phyloP scores from a whole-genome alignment of 1,140 invertebrate species.

The Megalopta genalis region DNA sequence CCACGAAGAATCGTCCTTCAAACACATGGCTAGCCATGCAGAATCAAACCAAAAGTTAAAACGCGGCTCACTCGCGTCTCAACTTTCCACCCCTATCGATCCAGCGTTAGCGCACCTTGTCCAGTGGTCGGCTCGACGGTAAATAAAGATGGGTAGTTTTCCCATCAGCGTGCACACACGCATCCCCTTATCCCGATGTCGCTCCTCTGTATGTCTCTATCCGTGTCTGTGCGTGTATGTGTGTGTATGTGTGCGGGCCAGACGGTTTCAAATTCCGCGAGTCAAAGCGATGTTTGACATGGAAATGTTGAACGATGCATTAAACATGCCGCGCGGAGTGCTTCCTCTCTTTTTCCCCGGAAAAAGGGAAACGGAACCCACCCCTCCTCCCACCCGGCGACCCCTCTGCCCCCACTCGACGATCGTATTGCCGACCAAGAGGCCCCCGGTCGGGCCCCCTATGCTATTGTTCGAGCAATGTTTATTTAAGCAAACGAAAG shows the following conservation, averaged over 20 bases:
- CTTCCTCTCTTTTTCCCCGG: constrained; percentile 58
- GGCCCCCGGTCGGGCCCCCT: constrained; percentile 43
- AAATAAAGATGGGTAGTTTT: constrained; percentile 68
- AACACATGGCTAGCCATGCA: too few relatives aligned
- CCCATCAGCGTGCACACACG: constrained; percentile 44
- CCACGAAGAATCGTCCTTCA: too few relatives aligned
- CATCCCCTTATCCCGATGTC: constrained; percentile 7
- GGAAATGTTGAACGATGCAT: constrained; percentile 80
- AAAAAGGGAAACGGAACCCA: constrained; percentile 49
- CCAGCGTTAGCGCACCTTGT: constrained; percentile 48
- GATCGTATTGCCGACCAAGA: constrained; percentile 30
- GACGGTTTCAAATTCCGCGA: constrained; percentile 78
- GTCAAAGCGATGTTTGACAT: constrained; percentile 81
- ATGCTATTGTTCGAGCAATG: constrained; percentile 70
- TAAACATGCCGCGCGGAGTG: constrained; percentile 76
- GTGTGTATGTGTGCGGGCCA: constrained; percentile 39
- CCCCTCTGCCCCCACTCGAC: neutral
- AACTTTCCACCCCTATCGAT: constrained; percentile 63
- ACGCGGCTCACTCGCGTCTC: constrained; percentile 36
- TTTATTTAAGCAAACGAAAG: constrained; percentile 79
- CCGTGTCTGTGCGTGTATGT: neutral
- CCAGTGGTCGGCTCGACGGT: constrained; percentile 49
- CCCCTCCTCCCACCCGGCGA: neutral
- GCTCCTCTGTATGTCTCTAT: neutral
- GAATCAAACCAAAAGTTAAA: neutral